phyloP scores from a whole-genome alignment of 2,113 vertebrate genomes.

The Seriola aureovittata region DNA sequence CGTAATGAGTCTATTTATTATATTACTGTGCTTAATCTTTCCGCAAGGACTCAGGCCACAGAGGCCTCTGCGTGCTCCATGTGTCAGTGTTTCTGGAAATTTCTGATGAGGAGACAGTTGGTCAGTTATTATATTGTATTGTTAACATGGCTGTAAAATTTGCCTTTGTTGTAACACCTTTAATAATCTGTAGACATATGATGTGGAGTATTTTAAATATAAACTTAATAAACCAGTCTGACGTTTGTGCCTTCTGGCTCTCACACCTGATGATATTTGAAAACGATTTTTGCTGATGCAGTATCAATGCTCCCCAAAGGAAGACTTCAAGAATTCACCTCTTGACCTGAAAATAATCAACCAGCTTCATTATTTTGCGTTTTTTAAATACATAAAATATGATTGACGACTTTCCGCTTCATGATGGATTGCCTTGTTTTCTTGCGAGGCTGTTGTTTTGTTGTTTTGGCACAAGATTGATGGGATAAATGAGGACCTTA shows the following conservation, averaged over 20 bases:
- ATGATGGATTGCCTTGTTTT: conserved; percentile 62
- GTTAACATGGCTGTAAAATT: background rate
- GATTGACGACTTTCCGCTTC: conserved; percentile 58
- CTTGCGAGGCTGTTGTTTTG: conserved; percentile 43
- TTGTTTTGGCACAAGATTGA: conserved; percentile 59
- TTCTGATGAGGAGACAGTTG: conserved; percentile 2
- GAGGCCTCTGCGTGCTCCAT: background rate
- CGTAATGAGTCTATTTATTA: conserved; percentile 3
- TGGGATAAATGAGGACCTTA: conserved; percentile 46
- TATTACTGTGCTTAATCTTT: conserved; percentile 12
- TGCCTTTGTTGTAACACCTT: background rate
- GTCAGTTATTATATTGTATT: conserved; percentile 11
- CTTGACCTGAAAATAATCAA: conserved; percentile 57
- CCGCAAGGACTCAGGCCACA: background rate
- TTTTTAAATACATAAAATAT: conserved; percentile 15
- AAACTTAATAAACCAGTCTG: conserved; percentile 6
- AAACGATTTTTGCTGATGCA: conserved; percentile 41
- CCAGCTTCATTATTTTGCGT: conserved; percentile 23
- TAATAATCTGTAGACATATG: background rate
- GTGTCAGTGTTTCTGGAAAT: background rate
- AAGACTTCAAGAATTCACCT: conserved; percentile 46
- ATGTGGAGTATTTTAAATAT: conserved; percentile 4
- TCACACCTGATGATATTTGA: conserved; percentile 12
- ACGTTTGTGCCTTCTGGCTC: background rate
- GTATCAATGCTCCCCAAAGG: conserved; percentile 4